Base-by-base conservation (phyloP, 1,140 invertebrate genomes). In the Monomorium pharaonis region DNA sequence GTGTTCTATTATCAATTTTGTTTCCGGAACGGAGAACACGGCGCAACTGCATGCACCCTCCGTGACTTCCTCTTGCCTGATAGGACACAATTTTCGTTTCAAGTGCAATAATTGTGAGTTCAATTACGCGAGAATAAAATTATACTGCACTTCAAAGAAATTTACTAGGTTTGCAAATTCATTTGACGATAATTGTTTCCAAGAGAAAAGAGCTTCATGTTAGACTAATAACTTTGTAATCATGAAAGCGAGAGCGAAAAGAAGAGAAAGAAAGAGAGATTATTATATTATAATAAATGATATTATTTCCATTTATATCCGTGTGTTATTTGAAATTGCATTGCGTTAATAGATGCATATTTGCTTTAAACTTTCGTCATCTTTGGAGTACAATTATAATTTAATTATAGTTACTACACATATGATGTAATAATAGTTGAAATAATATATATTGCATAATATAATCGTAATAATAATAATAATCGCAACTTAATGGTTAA, bases 1-100 rank as follows among this genome's bases (percentile, higher is more conserved):
- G 12, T 91, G 85, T 67, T 91, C 86, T 16, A 92, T 85, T 84
- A 92, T 89, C n/a, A 91, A 76, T 76, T 90, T 67, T 14, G 75
- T 51, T 47, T 47, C 74, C 75, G 76, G 49, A 56, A 74, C 56
- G 27, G 80, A 30, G 67, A 90, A 88, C 33, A 87, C 87, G 10
- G 84, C 90, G 75, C 92, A 92, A 51, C 44, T 54, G 77, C 91
- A 92, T 14, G n/a, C 62, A 44, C 89, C 86, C 58, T 86, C 21
- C 1, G n/a, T n/a, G 0, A 51, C 51, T 33, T 76, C 10, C 42
- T 67, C 51, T 60, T 81, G 76, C 10, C 87, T 91, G 24, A 2
- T 33, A 78, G 9, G 56, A 4, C 42, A 33, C 16, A 83, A 74
- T 56, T 58, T 33, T 42, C 37, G 37, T 70, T 58, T 44, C 33